Percentiles rank a stretch among this genome's conserved stretches.
Conservation (phyloP, 2,797 vertebrate genomes). For the Gadopsis marmoratus region DNA sequence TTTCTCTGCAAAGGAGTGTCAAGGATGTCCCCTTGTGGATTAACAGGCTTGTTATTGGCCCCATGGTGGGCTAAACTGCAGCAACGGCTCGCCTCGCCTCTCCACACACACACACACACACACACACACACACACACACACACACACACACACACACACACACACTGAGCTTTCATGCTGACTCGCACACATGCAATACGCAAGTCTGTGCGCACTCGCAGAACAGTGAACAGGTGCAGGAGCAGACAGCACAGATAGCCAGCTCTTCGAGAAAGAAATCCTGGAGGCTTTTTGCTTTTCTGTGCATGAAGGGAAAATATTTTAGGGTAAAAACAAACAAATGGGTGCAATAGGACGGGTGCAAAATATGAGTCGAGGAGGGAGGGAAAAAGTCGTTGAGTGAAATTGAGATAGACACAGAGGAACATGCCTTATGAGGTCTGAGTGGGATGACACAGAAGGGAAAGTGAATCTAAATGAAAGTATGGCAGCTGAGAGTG, state of each 20-base stretch:
- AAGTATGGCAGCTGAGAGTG: slow-evolving; percentile 26
- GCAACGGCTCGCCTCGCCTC: slow-evolving; percentile 52
- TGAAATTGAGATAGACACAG: slow-evolving; percentile 12
- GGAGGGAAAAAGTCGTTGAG: not conserved
- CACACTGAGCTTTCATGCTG: slow-evolving; percentile 32
- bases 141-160: slow-evolving; percentile 24
- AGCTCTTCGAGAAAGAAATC: not conserved
- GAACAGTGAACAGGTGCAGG: slow-evolving; percentile 23
- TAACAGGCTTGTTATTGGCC: slow-evolving; percentile 69
- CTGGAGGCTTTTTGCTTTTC: slow-evolving; percentile 4
- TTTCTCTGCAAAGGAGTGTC: slow-evolving; percentile 57
- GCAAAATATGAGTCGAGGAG: slow-evolving; percentile 3
- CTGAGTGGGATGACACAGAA: slow-evolving; percentile 40
- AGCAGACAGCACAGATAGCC: slow-evolving; percentile 20
- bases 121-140: slow-evolving; percentile 17
- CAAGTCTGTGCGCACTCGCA: slow-evolving; percentile 8
- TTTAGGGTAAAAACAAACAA: slow-evolving; percentile 9
- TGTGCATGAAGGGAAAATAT: slow-evolving; percentile 24
- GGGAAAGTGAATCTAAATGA: slow-evolving; percentile 50
- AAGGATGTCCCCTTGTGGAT: slow-evolving; percentile 67
- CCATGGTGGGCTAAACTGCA: slow-evolving; percentile 66
- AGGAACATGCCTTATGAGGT: slow-evolving; percentile 11
- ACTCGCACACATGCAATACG: slow-evolving; percentile 35
- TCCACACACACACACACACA: slow-evolving; percentile 47
- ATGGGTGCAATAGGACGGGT: slow-evolving; percentile 8